A percentile compares a stretch with the other conserved stretches of the same genome.
Conservation (phyloP, 2,888 invertebrate genomes). For the Drosophila vallismaia region DNA sequence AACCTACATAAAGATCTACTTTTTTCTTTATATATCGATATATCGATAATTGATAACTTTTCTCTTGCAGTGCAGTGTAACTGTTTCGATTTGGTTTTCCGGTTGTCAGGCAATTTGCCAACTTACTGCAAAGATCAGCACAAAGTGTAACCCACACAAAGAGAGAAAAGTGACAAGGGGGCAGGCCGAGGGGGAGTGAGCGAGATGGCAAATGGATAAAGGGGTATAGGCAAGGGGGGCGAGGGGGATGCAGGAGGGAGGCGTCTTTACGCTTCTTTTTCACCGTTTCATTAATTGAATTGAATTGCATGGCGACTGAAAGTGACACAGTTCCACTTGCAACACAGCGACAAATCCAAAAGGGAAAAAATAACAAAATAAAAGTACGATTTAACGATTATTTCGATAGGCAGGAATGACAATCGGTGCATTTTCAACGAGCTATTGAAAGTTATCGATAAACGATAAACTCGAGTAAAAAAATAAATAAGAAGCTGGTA, state of each 20-base stretch:
- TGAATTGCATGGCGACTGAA: conserved; percentile 54
- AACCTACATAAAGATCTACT: neutral
- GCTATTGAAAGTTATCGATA: neutral
- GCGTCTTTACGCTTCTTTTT: conserved; percentile 55
- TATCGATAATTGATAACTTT: neutral
- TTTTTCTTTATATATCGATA: neutral
- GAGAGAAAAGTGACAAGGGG: conserved; percentile 17
- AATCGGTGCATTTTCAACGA: no score
- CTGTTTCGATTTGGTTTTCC: conserved; percentile 48
- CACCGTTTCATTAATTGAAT: conserved; percentile 71
- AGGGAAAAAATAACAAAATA: neutral
- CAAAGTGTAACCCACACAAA: conserved; percentile 55
- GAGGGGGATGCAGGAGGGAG: conserved; percentile 10
- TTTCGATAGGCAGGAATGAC: neutral
- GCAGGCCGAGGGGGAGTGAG: neutral
- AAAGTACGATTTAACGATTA: neutral
- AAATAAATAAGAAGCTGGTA: neutral
- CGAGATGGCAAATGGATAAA: neutral
- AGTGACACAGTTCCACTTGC: conserved; percentile 27
- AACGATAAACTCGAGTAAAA: neutral
- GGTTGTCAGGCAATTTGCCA: conserved; percentile 73
- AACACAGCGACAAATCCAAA: neutral
- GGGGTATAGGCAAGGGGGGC: conserved; percentile 5
- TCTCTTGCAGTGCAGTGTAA: conserved; percentile 4
- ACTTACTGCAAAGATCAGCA: conserved; percentile 79